Evolutionary conservation across 1,140 invertebrate genomes (phyloP).

Genomic region (Drosophila equinoxialis): DNA sequence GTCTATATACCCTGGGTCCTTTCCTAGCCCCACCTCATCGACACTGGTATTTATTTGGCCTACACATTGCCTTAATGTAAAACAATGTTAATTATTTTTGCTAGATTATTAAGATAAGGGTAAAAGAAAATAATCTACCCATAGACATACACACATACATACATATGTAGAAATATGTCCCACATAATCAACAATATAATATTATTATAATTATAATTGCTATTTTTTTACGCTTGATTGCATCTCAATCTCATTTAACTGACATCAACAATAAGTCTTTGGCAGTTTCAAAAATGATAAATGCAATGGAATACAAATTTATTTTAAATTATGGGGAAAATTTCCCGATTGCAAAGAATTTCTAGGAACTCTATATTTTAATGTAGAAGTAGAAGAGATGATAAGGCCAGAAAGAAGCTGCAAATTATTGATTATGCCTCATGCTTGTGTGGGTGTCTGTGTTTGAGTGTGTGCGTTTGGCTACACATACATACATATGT

Average conservation of each 20-base stretch:
- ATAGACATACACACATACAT: too few species aligned
- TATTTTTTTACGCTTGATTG: conserved; percentile 66
- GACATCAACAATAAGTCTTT: conserved; percentile 22
- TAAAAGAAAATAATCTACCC: too few species aligned
- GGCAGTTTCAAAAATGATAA: conserved; percentile 8
- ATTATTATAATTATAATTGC: conserved; percentile 41
- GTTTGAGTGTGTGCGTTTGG: conserved; percentile 24
- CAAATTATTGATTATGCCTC: conserved; percentile 61
- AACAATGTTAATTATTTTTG: too few species aligned
- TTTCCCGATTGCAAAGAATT: background rate
- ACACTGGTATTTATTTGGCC: too few species aligned
- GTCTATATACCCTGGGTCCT: too few species aligned
- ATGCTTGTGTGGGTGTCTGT: conserved; percentile 15
- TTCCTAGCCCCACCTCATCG: too few species aligned
- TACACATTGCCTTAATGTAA: too few species aligned
- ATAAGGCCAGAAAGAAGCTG: conserved; percentile 49
- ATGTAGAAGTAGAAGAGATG: background rate
- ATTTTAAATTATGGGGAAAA: background rate
- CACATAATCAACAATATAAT: background rate
- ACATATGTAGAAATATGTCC: too few species aligned
- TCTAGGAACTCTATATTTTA: background rate
- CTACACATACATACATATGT: conserved; percentile 9
- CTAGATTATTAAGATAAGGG: too few species aligned
- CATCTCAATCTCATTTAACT: conserved; percentile 41
- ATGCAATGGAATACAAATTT: conserved; percentile 25